Evolutionary conservation across 92 coral and sea anemone species (phyloP), one percentile per base, ranked within the genome.

Genomic region (Anthopleura xanthogrammica): DNA sequence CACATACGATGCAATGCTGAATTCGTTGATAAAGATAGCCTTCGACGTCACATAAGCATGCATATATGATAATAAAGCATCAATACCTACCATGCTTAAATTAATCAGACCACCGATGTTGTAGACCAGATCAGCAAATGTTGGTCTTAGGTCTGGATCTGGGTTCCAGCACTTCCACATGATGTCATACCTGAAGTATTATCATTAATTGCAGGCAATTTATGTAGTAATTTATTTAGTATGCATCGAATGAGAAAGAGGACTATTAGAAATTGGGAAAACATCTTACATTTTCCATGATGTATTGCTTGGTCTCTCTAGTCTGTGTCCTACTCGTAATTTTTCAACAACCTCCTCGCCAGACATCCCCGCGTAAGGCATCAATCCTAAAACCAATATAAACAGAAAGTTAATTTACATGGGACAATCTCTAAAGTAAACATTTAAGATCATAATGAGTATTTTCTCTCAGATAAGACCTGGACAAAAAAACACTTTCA

Each of bases 91-190:
- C 83, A 19, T 41, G 12, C 41, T 74, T 7, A 66, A 41, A 64
- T 72, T 54, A 9, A 62, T 14, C 23, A 80, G 54, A 16, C 83
- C 83, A 22, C 81, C 81, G 52, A 92, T 83, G 50, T 74, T 86
- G 22, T 72, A 73, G 14, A 83, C 80, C 74, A 92, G 86, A 13
- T 87, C 56, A 11, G 78, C 76, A 57, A 92, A 92, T 20, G 78
- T 72, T 39, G 95, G 95, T 82, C 95, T 90, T 65, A 20, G 78
- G 24, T 75, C 72, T 10, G 95, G 93, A 43, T 89, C 82, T 16
- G 91, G 80, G 42, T 81, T 40, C 95, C 95, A 92, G 58, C 95
- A 92, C 60, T 71, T 75, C 73, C 81, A 41, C 93, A 92, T 92
- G 7, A 89, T 48, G 52, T 83, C 85, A 43, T 89, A 89, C 73